Evolutionary conservation across 2,113 vertebrate species (phyloP).

Genomic region (Ivindomyrus marchei): DNA sequence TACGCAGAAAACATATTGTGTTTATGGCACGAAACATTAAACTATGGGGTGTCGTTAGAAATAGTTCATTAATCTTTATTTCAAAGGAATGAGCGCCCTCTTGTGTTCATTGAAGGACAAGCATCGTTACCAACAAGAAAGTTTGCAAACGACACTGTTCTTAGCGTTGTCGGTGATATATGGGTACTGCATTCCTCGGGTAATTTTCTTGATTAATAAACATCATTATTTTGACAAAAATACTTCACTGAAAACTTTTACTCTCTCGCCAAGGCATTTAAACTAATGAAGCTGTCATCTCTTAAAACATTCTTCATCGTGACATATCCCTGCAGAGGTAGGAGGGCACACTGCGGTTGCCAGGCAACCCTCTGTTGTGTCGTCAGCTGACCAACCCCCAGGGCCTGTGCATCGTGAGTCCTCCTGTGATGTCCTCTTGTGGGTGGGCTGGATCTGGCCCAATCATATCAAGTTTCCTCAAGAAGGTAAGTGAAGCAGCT

Average conservation of each 20-base stretch:
- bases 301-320: not conserved
- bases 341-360: not conserved
- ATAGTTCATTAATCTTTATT: conserved; percentile 3
- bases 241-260: not conserved
- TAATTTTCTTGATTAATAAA: not conserved
- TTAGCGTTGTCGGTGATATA: not conserved
- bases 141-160: not conserved
- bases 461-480: not conserved
- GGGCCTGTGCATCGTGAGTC: not conserved
- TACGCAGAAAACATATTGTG: conserved; percentile 1
- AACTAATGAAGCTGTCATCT: not conserved
- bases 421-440: not conserved
- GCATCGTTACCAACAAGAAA: not conserved
- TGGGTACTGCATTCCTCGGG: not conserved
- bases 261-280: not conserved
- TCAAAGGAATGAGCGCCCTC: not conserved
- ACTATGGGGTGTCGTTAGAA: conserved; percentile 7
- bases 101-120: not conserved
- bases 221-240: not conserved
- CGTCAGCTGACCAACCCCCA: not conserved
- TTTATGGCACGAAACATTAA: not conserved
- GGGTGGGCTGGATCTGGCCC: not conserved
- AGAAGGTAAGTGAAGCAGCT: not conserved
- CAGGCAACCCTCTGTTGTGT: conserved; percentile 5
- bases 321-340: not conserved